These are phyloP conservation scores for Argentina silus DNA, from an alignment of 2,797 vertebrate species.

Conservation along the genomic window DNA sequence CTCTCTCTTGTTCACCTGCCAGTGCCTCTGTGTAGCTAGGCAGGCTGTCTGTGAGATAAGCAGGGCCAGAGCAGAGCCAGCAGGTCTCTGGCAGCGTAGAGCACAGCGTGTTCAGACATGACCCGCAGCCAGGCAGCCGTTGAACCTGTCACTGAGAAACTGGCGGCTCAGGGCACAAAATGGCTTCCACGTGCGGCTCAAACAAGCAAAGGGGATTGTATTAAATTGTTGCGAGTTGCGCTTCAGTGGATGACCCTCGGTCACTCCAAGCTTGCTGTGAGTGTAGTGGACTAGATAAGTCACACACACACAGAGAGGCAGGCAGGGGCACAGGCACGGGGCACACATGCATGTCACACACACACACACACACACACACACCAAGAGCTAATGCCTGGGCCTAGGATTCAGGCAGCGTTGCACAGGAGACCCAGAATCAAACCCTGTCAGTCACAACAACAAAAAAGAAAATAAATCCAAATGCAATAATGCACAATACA, in stretches of 20 bases:
- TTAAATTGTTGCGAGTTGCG: constrained; percentile 2
- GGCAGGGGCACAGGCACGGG: no score
- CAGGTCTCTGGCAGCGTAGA: constrained; percentile 68
- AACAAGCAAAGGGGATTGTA: constrained; percentile 43
- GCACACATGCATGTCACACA: background rate
- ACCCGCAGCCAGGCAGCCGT: constrained; percentile 60
- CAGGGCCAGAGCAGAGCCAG: constrained; percentile 62
- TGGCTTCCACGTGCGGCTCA: constrained; percentile 43
- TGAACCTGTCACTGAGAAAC: constrained; percentile 68
- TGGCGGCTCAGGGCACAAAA: constrained; percentile 56
- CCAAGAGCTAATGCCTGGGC: constrained; percentile 10
- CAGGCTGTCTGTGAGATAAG: constrained; percentile 68
- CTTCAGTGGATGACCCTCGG: background rate
- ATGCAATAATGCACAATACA: no score
- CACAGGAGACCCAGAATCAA: no score
- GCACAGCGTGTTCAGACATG: constrained; percentile 60
- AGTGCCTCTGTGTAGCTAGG: constrained; percentile 29
- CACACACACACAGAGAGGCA: background rate
- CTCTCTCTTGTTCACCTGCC: constrained; percentile 53
- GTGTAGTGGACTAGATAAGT: background rate
- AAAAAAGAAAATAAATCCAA: no score
- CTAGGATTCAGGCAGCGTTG: no score
- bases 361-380: constrained; percentile 31
- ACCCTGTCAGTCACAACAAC: no score
- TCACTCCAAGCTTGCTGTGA: constrained; percentile 54